Evolutionary conservation across 1,140 invertebrate genomes (phyloP), one percentile per base, ranked within the genome.

Genomic region (Druon quercuslanigerum): DNA sequence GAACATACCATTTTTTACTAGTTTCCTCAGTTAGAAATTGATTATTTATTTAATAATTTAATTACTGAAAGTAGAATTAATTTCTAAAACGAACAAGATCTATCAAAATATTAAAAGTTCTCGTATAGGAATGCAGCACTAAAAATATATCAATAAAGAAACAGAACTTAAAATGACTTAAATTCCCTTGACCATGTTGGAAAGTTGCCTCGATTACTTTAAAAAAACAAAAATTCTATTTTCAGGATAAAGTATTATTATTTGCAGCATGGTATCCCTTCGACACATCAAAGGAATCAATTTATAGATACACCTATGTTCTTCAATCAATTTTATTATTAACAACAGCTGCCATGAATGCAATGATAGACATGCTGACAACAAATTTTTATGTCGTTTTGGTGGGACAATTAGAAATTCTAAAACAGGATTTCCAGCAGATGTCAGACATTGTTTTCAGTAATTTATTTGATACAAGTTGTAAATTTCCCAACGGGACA

Each of bases 291-390:
- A 14, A 0, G 14, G 52, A 66, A 3, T 46, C 9, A 46, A 7
- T 46, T 46, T 46, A 46, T 46, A 9, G 40, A 11, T 46, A 46
- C 40, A 46, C 46, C 6, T 71, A 75, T 50, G 11, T 51, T 25
- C 71, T 52, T 13, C 66, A 75, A 70, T 40, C 50, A 16, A 54
- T 75, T 66, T 9, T 40, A 11, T 50, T 75, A 7, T 52, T 40
- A 5, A 71, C 51, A 33, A 75, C 51, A 11, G 71, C 50, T 9
- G 19, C 71, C 20, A 46, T 75, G n/a, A 71, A 71, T 33, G 71
- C 74, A 46, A 71, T 75, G 66, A 12, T 70, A n/a, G 74, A 75
- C 50, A 75, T 60, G 13, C 50, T 71, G 20, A 75, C 50, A 51
- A 71, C 60, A 54, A 70, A 70, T 52, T 66, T 75, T 4, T 70